A percentile compares a stretch with the other conserved stretches of the same genome.
Conservation (phyloP, 2,888 invertebrate species). For the Tachina fera region DNA sequence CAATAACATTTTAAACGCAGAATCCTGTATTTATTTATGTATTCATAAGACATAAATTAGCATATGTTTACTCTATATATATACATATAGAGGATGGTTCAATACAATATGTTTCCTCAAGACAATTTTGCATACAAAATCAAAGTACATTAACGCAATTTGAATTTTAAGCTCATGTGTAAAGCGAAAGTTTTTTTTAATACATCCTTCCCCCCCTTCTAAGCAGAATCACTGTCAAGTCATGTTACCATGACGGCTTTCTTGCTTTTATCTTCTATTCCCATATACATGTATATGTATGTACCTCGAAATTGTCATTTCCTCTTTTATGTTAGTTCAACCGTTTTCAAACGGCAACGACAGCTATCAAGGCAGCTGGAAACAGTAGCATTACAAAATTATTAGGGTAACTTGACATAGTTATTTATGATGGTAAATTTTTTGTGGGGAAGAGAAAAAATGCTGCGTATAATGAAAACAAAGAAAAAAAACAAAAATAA, state of each 20-base stretch:
- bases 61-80: neutral
- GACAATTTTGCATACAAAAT: slow-evolving; percentile 53
- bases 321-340: slow-evolving; percentile 31
- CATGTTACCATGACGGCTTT: neutral
- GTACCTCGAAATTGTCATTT: slow-evolving; percentile 10
- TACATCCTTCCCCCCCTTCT: slow-evolving; percentile 47
- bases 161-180: slow-evolving; percentile 44
- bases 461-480: neutral
- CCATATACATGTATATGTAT: no score
- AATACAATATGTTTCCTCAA: slow-evolving; percentile 6
- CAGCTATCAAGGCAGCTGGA: neutral
- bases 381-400: slow-evolving; percentile 36
- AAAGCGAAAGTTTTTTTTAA: slow-evolving; percentile 2
- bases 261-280: neutral
- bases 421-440: slow-evolving; percentile 57
- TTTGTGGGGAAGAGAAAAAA: neutral
- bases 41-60: no score
- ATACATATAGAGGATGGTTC: neutral
- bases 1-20: no score
- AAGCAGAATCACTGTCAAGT: neutral
- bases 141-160: slow-evolving; percentile 44
- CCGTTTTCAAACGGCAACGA: slow-evolving; percentile 19
- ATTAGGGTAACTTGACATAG: slow-evolving; percentile 56
- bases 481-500: neutral
- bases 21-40: no score